Base-by-base conservation (phyloP, 2,113 vertebrate species). In the Daboia siamensis region DNA sequence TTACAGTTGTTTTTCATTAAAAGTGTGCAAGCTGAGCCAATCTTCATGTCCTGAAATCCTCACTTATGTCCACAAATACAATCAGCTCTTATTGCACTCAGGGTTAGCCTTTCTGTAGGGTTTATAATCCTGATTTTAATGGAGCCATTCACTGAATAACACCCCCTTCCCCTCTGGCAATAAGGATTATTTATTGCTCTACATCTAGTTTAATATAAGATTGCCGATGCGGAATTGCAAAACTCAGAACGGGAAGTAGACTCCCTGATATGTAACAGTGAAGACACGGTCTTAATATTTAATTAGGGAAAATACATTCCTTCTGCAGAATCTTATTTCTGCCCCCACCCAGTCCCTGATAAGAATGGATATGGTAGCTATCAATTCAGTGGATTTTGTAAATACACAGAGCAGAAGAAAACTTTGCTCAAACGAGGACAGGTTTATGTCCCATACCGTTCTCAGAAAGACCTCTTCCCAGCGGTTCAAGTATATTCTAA, bases 21-120 rank as follows among this genome's bases (percentile, higher is more conserved):
- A 88, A 97, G 94, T 97, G 95, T 97, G 96, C 97, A 97, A 97
- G 96, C 95, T 95, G 96, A 97, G 96, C 97, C 95, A 96, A 92
- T 93, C 93, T 80, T 95, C 93, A 94, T 96, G 96, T 97, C 96
- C 97, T 98, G 97, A 97, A 98, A 92, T 95, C 95, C 93, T 92
- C 93, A 93, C 92, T 96, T 96, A n/a, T 92, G 93, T 95, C 97
- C 90, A 95, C 94, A 90, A 95, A 95, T 95, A 97, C 95, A 97
- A 96, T 97, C 96, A 95, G 96, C 97, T 96, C 96, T 95, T 98
- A 98, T 98, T 98, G 98, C 98, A 98, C 98, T 97, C 97, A 91
- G 93, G 94, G 92, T 95, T 93, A 91, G 95, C 93, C 94, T 95
- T 96, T 95, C 92, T 93, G 86, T 91, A 95, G 90, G 91, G 91